Conservation (phyloP, 2,113 vertebrate genomes). For the Lycaon pictus region DNA sequence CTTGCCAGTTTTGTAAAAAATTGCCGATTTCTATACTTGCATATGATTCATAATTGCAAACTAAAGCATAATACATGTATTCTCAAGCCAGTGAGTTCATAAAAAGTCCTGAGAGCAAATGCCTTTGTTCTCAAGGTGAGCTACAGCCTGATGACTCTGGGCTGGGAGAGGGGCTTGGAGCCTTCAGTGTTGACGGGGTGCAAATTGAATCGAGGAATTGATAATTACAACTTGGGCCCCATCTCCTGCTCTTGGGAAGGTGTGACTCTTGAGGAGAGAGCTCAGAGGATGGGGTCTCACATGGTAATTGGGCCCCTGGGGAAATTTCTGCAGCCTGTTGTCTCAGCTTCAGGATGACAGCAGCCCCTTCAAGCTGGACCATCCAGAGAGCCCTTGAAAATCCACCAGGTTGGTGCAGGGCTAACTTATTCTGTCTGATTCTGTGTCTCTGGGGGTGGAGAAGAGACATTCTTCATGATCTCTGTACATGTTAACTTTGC, state of each 20-base stretch:
- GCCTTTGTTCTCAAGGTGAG: neutral
- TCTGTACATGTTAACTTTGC: neutral
- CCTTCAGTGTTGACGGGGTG: neutral
- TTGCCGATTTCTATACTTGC: neutral
- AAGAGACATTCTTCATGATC: neutral
- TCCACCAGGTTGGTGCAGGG: neutral
- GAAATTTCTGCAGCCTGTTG: constrained; percentile 50
- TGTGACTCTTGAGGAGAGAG: neutral
- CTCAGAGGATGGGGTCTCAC: constrained; percentile 25
- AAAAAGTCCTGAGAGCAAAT: neutral
- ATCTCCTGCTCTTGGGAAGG: neutral
- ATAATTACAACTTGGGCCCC: neutral
- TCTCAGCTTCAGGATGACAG: constrained; percentile 33
- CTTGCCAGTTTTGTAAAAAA: neutral
- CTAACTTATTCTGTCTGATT: neutral
- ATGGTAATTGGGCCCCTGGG: neutral
- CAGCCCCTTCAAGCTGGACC: neutral
- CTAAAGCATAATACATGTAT: neutral
- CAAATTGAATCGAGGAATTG: neutral
- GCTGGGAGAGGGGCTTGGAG: constrained; percentile 3
- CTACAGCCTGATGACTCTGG: neutral
- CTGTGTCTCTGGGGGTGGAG: neutral
- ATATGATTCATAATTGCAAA: neutral
- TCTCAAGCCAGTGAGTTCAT: neutral
- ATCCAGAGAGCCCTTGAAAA: constrained; percentile 50